Percentiles rank a stretch among this genome's conserved stretches.
These are phyloP conservation scores for Entomyzon cyanotis DNA, from an alignment of 2,113 vertebrate genomes.

Conservation along the genomic window DNA sequence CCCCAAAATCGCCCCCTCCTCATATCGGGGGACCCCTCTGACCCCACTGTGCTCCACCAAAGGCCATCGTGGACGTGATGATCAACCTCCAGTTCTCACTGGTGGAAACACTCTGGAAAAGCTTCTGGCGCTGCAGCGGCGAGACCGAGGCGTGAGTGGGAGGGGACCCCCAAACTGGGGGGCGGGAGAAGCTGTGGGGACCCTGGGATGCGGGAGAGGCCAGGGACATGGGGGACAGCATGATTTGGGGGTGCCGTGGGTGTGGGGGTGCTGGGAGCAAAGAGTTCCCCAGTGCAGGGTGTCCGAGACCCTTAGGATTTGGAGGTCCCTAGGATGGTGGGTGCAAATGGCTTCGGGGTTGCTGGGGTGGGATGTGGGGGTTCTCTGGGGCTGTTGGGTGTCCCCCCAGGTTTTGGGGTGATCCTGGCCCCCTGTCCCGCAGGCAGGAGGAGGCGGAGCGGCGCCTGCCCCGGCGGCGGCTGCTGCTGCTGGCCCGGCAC, in stretches of 20 bases:
- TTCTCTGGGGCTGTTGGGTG: not conserved
- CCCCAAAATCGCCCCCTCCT: not conserved
- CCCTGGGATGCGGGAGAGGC: rapidly evolving
- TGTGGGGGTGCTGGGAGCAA: not conserved
- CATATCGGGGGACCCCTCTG: rapidly evolving
- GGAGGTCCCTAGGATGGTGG: no score
- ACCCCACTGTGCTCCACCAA: not conserved
- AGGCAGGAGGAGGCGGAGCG: not conserved
- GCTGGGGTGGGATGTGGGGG: no score
- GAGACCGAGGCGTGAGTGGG: not conserved
- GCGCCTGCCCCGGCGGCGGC: not conserved
- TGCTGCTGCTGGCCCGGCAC: not conserved
- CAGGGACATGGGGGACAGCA: not conserved
- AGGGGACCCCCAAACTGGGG: no score
- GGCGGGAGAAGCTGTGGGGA: no score
- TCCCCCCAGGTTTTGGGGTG: not conserved
- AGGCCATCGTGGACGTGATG: not conserved
- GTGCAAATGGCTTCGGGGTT: not conserved
- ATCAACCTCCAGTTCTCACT: not conserved
- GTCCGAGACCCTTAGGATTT: not conserved
- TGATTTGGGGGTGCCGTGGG: not conserved
- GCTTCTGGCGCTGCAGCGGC: not conserved
- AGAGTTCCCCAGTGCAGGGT: rapidly evolving
- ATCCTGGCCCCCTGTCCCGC: not conserved
- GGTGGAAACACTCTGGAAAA: not conserved